These are phyloP conservation scores for Pandemis corylana DNA, from an alignment of 2,888 invertebrate species.

Conservation along the genomic window DNA sequence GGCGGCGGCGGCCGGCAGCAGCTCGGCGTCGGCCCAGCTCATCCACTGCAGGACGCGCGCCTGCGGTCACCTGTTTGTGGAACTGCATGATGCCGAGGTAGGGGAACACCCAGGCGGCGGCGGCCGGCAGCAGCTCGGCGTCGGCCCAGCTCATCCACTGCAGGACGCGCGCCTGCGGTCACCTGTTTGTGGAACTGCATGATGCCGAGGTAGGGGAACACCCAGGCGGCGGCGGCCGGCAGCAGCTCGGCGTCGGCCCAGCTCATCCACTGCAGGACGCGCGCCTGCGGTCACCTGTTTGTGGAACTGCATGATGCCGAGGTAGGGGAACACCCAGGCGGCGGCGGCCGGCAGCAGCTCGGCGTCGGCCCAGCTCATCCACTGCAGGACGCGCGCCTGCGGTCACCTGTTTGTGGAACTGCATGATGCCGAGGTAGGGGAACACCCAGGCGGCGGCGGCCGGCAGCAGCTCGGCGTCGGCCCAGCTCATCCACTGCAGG, in stretches of 20 bases:
- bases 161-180: no score
- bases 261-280: conserved; percentile 96
- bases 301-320: conserved; percentile 88
- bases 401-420: conserved; percentile 52
- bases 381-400: conserved; percentile 95
- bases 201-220: conserved; percentile 97
- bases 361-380: conserved; percentile 97
- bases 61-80: no score
- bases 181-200: conserved; percentile 91
- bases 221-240: conserved; percentile 97
- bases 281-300: conserved; percentile 84
- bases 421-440: conserved; percentile 94
- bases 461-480: conserved; percentile 97
- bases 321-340: conserved; percentile 98
- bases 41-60: no score
- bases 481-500: conserved; percentile 97
- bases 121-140: no score
- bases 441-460: conserved; percentile 98
- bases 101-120: no score
- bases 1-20: no score
- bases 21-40: no score
- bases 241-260: conserved; percentile 97
- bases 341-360: conserved; percentile 97
- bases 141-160: no score
- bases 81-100: no score